These are phyloP conservation scores for Sarcophaga variegata DNA, from an alignment of 2,888 invertebrate species.

Conservation along the genomic window DNA sequence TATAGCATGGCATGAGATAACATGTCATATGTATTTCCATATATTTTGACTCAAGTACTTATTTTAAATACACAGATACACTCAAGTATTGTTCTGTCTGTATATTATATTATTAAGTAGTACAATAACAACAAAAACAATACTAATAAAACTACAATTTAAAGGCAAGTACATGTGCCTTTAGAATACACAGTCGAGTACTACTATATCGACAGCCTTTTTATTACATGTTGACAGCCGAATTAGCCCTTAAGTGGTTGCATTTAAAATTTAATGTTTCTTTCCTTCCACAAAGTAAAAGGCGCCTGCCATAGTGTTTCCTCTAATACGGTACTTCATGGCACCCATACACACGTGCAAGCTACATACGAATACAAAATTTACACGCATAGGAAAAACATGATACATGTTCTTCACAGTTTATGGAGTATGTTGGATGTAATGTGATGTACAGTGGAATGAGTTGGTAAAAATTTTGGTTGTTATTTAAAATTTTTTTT, in stretches of 20 bases:
- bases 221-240: conserved; percentile 66
- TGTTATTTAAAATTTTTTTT: too few species aligned
- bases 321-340: conserved; percentile 27
- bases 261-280: conserved; percentile 58
- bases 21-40: conserved; percentile 14
- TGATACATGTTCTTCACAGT: conserved; percentile 30
- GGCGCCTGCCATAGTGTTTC: conserved; percentile 17
- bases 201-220: conserved; percentile 39
- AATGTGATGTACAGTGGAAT: conserved; percentile 8
- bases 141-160: neutral
- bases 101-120: conserved; percentile 21
- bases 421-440: neutral
- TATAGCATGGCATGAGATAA: neutral
- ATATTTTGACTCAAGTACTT: conserved; percentile 25
- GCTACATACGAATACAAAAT: neutral
- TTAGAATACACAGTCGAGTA: neutral
- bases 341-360: conserved; percentile 8
- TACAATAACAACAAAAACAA: conserved; percentile 37
- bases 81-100: neutral
- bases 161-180: neutral
- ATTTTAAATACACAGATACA: conserved; percentile 14
- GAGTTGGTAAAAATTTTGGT: too few species aligned
- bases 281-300: conserved; percentile 6
- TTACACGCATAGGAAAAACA: conserved; percentile 9
- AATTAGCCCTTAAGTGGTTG: conserved; percentile 69